Conservation (phyloP, 2,797 vertebrate genomes). For the Triplophysa yarkandensis region DNA sequence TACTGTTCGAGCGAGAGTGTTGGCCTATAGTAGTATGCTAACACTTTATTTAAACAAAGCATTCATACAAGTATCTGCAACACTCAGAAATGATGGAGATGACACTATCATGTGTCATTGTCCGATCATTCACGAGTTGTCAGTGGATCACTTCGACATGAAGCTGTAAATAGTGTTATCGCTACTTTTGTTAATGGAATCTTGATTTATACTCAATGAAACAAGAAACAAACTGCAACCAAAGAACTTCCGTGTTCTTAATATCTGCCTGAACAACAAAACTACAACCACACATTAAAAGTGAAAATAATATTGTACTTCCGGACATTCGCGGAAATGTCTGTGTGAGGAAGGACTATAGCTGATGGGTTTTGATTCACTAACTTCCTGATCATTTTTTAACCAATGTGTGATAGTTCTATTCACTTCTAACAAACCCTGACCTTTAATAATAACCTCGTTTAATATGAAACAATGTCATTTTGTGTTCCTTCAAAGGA, state of each 20-base stretch:
- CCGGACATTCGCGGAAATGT: conserved; percentile 80
- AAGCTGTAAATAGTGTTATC: conserved; percentile 84
- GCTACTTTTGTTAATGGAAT: conserved; percentile 70
- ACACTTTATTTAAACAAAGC: conserved; percentile 83
- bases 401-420: conserved; percentile 58
- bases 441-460: conserved; percentile 59
- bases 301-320: conserved; percentile 66
- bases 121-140: conserved; percentile 67
- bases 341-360: conserved; percentile 70
- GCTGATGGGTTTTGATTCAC: conserved; percentile 54
- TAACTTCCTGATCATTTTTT: conserved; percentile 63
- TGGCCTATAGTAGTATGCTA: conserved; percentile 80
- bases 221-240: conserved; percentile 62
- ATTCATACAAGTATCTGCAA: conserved; percentile 69
- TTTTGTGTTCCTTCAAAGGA: conserved; percentile 66
- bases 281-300: conserved; percentile 65
- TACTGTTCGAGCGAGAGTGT: conserved; percentile 79
- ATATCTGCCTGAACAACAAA: conserved; percentile 75
- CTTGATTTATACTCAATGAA: conserved; percentile 66
- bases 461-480: conserved; percentile 24
- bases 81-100: conserved; percentile 69
- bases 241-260: conserved; percentile 69
- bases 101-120: conserved; percentile 56
- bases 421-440: conserved; percentile 56
- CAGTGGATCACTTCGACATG: conserved; percentile 68